Conservation (phyloP, 1,140 invertebrate genomes). For the Nephila pilipes region DNA sequence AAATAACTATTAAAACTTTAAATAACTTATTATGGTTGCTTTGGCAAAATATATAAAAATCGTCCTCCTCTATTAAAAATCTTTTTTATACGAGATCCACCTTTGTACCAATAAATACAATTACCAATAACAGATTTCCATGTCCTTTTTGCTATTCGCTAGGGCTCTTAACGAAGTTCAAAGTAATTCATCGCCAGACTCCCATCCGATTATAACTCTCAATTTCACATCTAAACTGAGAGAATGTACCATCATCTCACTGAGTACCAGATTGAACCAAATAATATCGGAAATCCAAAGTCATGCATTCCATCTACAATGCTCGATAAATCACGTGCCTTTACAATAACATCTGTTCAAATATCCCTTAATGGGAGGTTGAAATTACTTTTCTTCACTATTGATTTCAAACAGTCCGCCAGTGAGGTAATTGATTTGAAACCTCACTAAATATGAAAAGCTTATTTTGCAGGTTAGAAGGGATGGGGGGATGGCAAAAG, state of each 20-base stretch:
- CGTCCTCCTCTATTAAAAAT: too few species aligned
- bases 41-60: too few species aligned
- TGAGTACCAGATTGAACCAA: neutral
- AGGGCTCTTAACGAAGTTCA: neutral
- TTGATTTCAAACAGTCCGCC: constrained; percentile 32
- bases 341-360: constrained; percentile 62
- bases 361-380: constrained; percentile 51
- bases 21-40: too few species aligned
- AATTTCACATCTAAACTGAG: neutral
- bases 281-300: constrained; percentile 4
- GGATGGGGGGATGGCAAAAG: neutral
- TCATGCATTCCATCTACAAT: neutral
- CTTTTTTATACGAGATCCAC: too few species aligned
- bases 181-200: neutral
- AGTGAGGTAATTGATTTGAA: constrained; percentile 49
- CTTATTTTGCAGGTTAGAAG: neutral
- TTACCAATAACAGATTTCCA: neutral
- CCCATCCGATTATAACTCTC: neutral
- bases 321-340: constrained; percentile 43
- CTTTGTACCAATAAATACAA: too few species aligned
- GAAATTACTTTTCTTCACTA: constrained; percentile 63
- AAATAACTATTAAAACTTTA: too few species aligned
- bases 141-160: neutral
- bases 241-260: neutral
- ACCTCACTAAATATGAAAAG: constrained; percentile 57